Evolutionary conservation across 2,888 invertebrate species (phyloP).

Genomic region (Protophormia terraenovae): DNA sequence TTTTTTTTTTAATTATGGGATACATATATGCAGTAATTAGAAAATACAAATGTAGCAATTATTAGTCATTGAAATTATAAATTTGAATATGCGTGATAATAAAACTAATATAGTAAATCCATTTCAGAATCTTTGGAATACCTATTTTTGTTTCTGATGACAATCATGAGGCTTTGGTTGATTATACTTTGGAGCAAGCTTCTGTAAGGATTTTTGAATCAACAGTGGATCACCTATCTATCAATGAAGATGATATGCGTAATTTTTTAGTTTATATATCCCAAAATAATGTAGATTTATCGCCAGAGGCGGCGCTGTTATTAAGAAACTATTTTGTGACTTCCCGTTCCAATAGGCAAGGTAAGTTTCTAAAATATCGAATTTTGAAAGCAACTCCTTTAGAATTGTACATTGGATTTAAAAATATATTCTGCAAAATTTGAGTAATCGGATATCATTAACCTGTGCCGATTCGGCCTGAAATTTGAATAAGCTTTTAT

Average conservation of each 20-base stretch:
- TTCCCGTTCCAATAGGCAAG: slow-evolving; percentile 79
- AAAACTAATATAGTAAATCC: neutral
- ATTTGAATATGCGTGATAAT: too few relatives aligned
- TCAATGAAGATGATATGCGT: slow-evolving; percentile 76
- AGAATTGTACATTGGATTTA: too few relatives aligned
- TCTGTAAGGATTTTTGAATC: slow-evolving; percentile 63
- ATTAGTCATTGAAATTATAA: too few relatives aligned
- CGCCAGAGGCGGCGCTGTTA: slow-evolving; percentile 77
- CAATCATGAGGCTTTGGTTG: slow-evolving; percentile 73
- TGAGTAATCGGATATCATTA: too few relatives aligned
- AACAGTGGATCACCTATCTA: slow-evolving; percentile 73
- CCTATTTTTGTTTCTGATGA: slow-evolving; percentile 76
- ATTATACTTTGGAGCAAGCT: slow-evolving; percentile 75
- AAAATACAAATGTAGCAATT: too few relatives aligned
- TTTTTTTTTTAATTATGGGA: too few relatives aligned
- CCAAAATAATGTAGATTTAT: slow-evolving; percentile 72
- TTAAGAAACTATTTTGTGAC: slow-evolving; percentile 82
- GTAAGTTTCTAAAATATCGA: slow-evolving; percentile 70
- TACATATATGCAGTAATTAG: too few relatives aligned
- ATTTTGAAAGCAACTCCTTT: neutral
- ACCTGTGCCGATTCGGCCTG: too few relatives aligned
- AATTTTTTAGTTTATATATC: slow-evolving; percentile 73
- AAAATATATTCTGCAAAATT: too few relatives aligned
- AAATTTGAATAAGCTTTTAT: too few relatives aligned
- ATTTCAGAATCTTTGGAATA: slow-evolving; percentile 79